phyloP scores from a whole-genome alignment of 1,140 invertebrate genomes.

The Notospermus geniculatus region DNA sequence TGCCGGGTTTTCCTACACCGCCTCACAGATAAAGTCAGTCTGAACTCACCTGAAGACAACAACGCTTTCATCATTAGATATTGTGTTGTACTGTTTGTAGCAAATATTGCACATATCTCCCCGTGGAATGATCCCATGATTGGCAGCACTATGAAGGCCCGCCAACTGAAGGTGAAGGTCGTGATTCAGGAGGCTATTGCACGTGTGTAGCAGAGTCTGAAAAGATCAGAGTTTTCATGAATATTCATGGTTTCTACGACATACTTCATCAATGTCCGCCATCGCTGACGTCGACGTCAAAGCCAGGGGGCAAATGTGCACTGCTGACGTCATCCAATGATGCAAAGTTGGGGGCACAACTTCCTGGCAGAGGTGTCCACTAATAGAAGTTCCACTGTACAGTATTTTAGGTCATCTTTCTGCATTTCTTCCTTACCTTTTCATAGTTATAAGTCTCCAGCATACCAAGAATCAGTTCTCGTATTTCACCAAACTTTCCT shows the following conservation, averaged over 20 bases:
- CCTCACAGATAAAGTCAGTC: too few species aligned
- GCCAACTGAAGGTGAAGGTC: conserved; percentile 53
- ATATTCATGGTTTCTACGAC: too few species aligned
- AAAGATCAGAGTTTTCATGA: too few species aligned
- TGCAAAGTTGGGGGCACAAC: too few species aligned
- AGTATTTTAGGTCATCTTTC: background rate
- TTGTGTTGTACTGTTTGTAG: conserved; percentile 32
- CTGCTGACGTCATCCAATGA: too few species aligned
- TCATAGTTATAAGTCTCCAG: conserved; percentile 64
- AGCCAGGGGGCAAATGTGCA: too few species aligned
- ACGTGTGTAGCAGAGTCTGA: conserved; percentile 54
- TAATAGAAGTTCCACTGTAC: background rate
- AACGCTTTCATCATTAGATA: conserved; percentile 32
- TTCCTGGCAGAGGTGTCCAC: background rate
- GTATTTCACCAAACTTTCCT: conserved; percentile 62
- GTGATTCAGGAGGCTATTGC: conserved; percentile 55
- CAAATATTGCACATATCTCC: conserved; percentile 49
- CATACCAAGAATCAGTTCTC: conserved; percentile 61
- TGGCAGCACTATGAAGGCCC: conserved; percentile 43
- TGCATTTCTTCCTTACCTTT: conserved; percentile 34
- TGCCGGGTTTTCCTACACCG: too few species aligned
- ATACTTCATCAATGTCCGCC: too few species aligned
- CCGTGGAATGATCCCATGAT: conserved; percentile 44
- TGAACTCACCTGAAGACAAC: conserved; percentile 49
- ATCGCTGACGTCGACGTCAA: too few species aligned